Conservation (phyloP, 2,113 vertebrate species). For the Sorex fumeus region DNA sequence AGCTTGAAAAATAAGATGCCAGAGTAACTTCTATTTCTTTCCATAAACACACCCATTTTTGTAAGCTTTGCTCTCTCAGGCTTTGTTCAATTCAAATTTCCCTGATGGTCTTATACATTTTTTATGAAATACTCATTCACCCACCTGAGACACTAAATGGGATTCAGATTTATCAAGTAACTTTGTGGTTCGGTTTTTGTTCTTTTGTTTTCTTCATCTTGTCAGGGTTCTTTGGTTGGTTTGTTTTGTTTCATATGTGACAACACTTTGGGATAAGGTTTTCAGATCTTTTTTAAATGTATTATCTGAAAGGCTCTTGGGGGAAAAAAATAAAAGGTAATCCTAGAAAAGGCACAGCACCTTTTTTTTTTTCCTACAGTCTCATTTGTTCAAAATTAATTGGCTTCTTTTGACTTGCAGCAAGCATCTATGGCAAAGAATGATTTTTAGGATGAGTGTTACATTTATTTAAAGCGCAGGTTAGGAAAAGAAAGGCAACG, state of each 20-base stretch:
- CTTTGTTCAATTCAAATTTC: constrained; percentile 63
- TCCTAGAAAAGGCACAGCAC: background rate
- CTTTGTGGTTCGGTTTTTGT: background rate
- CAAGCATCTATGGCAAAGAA: constrained; percentile 16
- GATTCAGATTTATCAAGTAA: constrained; percentile 50
- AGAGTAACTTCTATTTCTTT: background rate
- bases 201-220: background rate
- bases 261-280: background rate
- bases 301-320: constrained; percentile 42
- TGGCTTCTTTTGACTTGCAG: constrained; percentile 43
- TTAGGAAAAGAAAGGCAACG: constrained; percentile 71
- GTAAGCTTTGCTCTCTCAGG: constrained; percentile 53
- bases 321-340: constrained; percentile 55
- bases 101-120: constrained; percentile 64
- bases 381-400: constrained; percentile 59
- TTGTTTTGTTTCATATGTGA: background rate
- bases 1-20: background rate
- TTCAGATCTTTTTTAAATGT: constrained; percentile 46
- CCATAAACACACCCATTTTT: background rate
- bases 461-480: constrained; percentile 59
- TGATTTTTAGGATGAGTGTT: constrained; percentile 56
- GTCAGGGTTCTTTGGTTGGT: background rate
- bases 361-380: background rate
- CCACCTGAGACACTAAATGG: constrained; percentile 50
- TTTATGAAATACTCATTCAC: constrained; percentile 72